Evolutionary conservation across 2,797 vertebrate species (phyloP).

Genomic region (Kryptolebias ocellatus): DNA sequence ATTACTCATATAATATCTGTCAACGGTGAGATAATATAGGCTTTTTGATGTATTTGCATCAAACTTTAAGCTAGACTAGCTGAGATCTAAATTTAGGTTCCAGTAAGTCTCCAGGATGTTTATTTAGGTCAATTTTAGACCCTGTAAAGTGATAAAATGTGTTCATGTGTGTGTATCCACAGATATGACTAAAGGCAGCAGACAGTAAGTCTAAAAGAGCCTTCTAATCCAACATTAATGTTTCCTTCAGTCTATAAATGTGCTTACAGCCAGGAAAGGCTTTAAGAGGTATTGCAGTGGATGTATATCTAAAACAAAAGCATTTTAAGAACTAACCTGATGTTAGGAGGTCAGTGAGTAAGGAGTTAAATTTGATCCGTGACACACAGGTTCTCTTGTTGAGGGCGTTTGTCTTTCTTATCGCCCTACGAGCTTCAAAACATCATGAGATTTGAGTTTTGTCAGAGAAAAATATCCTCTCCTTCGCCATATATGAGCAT

Average conservation of each 20-base stretch:
- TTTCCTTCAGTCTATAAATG: conserved; percentile 23
- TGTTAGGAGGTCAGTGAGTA: conserved; percentile 25
- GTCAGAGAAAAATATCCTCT: conserved; percentile 57
- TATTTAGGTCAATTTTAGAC: neutral
- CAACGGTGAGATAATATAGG: neutral
- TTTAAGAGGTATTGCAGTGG: neutral
- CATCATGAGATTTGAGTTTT: conserved; percentile 77
- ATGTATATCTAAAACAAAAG: neutral
- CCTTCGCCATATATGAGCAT: conserved; percentile 24
- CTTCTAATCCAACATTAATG: conserved; percentile 61
- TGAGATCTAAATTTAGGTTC: neutral
- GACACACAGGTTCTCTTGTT: conserved; percentile 36
- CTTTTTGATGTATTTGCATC: neutral
- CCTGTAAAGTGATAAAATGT: conserved; percentile 5
- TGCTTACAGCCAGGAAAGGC: neutral
- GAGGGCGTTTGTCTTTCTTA: conserved; percentile 29
- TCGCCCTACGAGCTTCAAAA: conserved; percentile 63
- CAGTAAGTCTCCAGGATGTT: neutral
- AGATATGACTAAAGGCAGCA: conserved; percentile 31
- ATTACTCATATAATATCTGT: neutral
- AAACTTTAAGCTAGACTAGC: neutral
- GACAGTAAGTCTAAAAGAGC: conserved; percentile 56
- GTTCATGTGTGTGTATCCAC: conserved; percentile 8
- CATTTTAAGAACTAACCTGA: neutral
- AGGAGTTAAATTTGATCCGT: conserved; percentile 39